Conservation (phyloP, 2,888 invertebrate genomes). For the Falcaria lacertinaria region DNA sequence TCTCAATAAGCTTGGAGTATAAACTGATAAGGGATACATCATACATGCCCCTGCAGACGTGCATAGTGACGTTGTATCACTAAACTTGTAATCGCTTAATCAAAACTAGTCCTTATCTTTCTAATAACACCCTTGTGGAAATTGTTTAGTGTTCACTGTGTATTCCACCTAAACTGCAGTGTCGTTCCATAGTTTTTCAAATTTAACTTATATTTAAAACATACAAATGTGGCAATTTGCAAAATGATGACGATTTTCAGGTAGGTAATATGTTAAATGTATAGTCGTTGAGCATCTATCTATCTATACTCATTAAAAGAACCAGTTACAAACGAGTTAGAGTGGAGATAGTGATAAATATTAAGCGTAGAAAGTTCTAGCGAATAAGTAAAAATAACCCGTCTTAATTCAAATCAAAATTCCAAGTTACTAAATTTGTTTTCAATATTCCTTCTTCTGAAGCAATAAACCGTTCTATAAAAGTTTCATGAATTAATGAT, state of each 20-base stretch:
- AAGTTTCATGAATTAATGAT: background rate
- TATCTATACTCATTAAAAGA: too few relatives aligned
- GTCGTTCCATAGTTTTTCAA: too few relatives aligned
- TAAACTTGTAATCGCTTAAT: slow-evolving; percentile 25
- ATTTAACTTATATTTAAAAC: slow-evolving; percentile 4
- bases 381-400: too few relatives aligned
- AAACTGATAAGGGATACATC: slow-evolving; percentile 1
- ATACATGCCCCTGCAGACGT: slow-evolving; percentile 13
- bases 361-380: too few relatives aligned
- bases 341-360: too few relatives aligned
- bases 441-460: background rate
- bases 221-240: slow-evolving; percentile 6
- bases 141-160: slow-evolving; percentile 9
- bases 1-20: too few relatives aligned
- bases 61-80: slow-evolving; percentile 18
- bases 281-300: too few relatives aligned
- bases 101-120: slow-evolving; percentile 31
- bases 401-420: too few relatives aligned
- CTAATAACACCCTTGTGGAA: slow-evolving; percentile 18
- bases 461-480: background rate
- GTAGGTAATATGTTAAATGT: slow-evolving; percentile 17
- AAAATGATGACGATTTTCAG: slow-evolving; percentile 30
- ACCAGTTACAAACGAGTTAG: too few relatives aligned
- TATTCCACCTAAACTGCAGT: slow-evolving; percentile 2
- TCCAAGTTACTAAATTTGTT: background rate